Evolutionary conservation across 1,140 invertebrate species (phyloP), one percentile per base, ranked within the genome.

Genomic region (Fopius arisanus): DNA sequence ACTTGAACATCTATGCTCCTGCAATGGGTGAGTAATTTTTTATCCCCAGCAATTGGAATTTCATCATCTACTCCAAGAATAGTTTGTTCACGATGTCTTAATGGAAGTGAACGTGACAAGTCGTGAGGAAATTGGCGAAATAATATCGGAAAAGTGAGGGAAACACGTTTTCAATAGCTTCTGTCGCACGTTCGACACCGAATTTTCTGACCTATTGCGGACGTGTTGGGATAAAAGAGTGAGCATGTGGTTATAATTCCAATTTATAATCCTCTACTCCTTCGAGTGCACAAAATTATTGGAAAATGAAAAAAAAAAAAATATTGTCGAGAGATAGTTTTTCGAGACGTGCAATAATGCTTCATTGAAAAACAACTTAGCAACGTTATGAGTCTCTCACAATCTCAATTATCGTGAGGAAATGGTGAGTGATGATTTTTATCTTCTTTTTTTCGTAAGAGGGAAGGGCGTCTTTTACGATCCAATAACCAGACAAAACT

Each of bases 1-100:
- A 97, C 84, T 90, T 99, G 80, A 99, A 99, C 84, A 95, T 99
- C 78, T 98, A 97, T 86, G 93, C 96, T 10, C 97, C 97, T 2
- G 92, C 94, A 4, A 94, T 94, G 92, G 96, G 97, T 98, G 89
- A 92, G 94, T 89, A n/a, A 41, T 51, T 65, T 14, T 3, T 66
- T 72, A 48, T 72, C 31, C 26, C 67, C 10, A 33, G 3, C 19
- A 2, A 10, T 65, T 1, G n/a, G 16, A 65, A 65, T 33, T 31
- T 31, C 28, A 6, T 33, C 9, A 28, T 29, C n/a, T 65, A 14
- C 5, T n/a, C 12, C n/a, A 9, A 5, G 43, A 70, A 66, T 66
- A 31, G 23, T 65, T 65, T 10, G n/a, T 29, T 28, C 29, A 33
- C n/a, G 5, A 31, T 59, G 10, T 12, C 1, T 23, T 59, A 26